Percentiles rank a stretch among this genome's conserved stretches.
These are phyloP conservation scores for Brachionus angularis DNA, from an alignment of 1,140 invertebrate genomes.

Conservation along the genomic window DNA sequence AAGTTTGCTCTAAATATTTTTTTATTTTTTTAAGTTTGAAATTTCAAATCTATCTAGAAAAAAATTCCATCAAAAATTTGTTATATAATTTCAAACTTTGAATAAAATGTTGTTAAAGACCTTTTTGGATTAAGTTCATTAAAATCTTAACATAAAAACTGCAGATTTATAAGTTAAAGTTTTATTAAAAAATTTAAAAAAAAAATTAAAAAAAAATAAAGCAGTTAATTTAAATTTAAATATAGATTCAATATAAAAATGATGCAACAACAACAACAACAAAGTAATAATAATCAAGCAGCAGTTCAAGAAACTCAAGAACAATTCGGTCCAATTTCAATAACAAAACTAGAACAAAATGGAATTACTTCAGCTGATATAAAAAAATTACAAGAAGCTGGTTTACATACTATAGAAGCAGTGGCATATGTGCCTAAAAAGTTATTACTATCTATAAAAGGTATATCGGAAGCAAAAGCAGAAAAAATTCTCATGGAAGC, in stretches of 20 bases:
- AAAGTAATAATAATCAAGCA: conserved; percentile 15
- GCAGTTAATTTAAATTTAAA: background rate
- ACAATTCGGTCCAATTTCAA: conserved; percentile 25
- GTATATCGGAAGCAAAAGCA: conserved; percentile 93
- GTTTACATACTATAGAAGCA: conserved; percentile 88
- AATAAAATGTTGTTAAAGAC: too few relatives aligned
- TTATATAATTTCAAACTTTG: too few relatives aligned
- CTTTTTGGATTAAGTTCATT: too few relatives aligned
- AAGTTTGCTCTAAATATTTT: too few relatives aligned
- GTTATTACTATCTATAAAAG: conserved; percentile 80
- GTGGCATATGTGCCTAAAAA: conserved; percentile 92
- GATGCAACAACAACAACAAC: conserved; percentile 40
- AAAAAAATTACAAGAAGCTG: conserved; percentile 86
- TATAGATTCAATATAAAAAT: background rate
- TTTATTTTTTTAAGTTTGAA: too few relatives aligned
- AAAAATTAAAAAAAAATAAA: too few relatives aligned
- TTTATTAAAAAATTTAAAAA: too few relatives aligned
- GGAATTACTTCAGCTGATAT: conserved; percentile 84
- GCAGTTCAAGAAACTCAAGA: conserved; percentile 41
- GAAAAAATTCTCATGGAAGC: conserved; percentile 89
- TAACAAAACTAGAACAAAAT: conserved; percentile 52
- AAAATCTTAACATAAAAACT: too few relatives aligned
- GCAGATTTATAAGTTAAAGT: too few relatives aligned
- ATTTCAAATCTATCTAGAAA: too few relatives aligned
- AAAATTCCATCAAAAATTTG: too few relatives aligned